Evolutionary conservation across 1,140 invertebrate genomes (phyloP).

Genomic region (Globodera ellingtonae): DNA sequence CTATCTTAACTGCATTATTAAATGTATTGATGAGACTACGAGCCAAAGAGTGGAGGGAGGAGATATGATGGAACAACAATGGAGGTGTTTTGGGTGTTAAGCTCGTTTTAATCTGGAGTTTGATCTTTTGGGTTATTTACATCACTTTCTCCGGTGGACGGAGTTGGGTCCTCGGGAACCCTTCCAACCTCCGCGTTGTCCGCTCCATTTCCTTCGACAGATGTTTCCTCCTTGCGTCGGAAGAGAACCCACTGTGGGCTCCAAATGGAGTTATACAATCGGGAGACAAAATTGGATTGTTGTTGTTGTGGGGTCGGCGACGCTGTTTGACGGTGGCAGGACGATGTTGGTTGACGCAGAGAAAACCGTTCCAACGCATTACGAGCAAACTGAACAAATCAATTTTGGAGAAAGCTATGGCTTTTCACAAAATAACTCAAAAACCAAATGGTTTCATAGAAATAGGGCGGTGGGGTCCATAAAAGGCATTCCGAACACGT

Average conservation of each 20-base stretch:
- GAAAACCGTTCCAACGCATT: constrained; percentile 19
- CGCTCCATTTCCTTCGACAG: not conserved
- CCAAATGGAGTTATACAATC: constrained; percentile 8
- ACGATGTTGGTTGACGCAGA: constrained; percentile 10
- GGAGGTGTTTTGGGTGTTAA: not conserved
- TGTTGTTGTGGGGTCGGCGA: constrained; percentile 13
- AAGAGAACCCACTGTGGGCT: not conserved
- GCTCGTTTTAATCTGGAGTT: not conserved
- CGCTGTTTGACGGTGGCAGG: constrained; percentile 13
- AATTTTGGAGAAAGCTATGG: not conserved
- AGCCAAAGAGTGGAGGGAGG: not conserved
- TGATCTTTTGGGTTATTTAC: not conserved
- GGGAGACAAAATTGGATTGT: not conserved
- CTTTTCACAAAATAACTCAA: too few relatives aligned
- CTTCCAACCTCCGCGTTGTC: not conserved
- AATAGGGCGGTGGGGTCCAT: too few relatives aligned
- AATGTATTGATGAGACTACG: not conserved
- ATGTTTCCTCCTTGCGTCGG: not conserved
- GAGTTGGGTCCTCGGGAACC: not conserved
- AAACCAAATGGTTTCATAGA: too few relatives aligned
- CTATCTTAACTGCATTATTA: too few relatives aligned
- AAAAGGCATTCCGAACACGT: too few relatives aligned
- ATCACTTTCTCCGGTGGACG: not conserved
- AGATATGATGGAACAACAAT: not conserved
- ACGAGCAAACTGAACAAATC: constrained; percentile 19